Percentiles rank a stretch among this genome's conserved stretches.
These are phyloP conservation scores for Pteronotus mesoamericanus DNA, from an alignment of 2,797 vertebrate species.

Conservation along the genomic window DNA sequence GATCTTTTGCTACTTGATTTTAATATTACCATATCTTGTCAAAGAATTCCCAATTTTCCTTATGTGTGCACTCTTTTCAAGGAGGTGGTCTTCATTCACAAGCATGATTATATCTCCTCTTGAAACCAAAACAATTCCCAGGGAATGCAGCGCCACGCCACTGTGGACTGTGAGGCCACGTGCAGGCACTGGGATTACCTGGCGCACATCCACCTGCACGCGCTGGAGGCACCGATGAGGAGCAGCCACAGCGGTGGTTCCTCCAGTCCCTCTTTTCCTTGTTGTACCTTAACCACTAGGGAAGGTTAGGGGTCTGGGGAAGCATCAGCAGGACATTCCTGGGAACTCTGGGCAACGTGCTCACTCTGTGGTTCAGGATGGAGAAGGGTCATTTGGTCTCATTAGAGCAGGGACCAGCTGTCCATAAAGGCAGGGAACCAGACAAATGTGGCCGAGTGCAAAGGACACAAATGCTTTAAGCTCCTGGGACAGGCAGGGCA, in stretches of 20 bases:
- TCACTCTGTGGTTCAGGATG: background rate
- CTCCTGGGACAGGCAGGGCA: background rate
- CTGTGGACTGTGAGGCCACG: fast-evolving
- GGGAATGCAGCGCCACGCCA: background rate
- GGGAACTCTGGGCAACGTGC: background rate
- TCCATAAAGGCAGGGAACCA: no score
- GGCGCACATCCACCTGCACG: fast-evolving
- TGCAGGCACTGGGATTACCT: background rate
- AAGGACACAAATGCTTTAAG: fast-evolving
- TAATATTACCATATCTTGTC: background rate
- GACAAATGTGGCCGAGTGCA: background rate
- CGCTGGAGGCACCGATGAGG: background rate
- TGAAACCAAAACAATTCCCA: background rate
- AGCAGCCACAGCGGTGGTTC: fast-evolving
- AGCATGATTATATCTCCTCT: background rate
- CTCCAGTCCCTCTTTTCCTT: background rate
- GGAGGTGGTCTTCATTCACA: background rate
- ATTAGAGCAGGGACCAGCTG: no score
- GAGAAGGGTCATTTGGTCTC: background rate
- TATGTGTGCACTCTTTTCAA: background rate
- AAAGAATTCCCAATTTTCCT: background rate
- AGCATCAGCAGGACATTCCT: background rate
- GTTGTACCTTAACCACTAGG: background rate
- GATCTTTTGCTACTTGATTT: background rate
- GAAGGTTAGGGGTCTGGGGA: background rate